phyloP scores from a whole-genome alignment of 2,888 invertebrate genomes.

The Sarcophaga subvicina region DNA sequence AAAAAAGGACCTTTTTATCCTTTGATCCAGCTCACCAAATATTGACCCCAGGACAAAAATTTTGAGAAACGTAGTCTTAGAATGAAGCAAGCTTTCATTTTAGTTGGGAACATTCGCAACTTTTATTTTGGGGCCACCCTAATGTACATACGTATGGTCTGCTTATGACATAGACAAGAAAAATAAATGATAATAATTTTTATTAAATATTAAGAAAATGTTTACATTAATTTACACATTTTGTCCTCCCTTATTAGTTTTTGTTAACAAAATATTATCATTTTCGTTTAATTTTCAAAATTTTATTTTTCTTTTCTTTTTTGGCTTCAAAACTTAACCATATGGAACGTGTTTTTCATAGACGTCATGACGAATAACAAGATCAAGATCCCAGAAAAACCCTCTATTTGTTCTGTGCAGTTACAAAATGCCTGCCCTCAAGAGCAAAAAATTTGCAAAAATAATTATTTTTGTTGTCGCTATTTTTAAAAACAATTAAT shows the following conservation, averaged over 20 bases:
- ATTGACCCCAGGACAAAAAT: no score
- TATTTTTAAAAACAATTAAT: neutral
- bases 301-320: neutral
- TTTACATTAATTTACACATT: constrained; percentile 26
- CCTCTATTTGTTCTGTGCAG: neutral
- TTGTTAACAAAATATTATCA: neutral
- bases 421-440: no score
- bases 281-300: neutral
- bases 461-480: neutral
- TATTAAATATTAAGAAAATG: constrained; percentile 1
- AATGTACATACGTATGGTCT: neutral
- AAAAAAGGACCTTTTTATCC: no score
- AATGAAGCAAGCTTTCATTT: no score
- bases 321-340: constrained; percentile 45
- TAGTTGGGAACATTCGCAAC: no score
- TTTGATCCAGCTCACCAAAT: no score
- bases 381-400: neutral
- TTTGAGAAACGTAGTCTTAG: no score
- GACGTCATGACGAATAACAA: constrained; percentile 17
- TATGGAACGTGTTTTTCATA: constrained; percentile 55
- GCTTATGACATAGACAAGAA: no score
- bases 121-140: no score
- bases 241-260: neutral
- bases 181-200: neutral
- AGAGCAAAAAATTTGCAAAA: neutral